A percentile compares a stretch with the other conserved stretches of the same genome.
phyloP scores from a whole-genome alignment of 2,888 invertebrate species.

The Halocaridina rubra region DNA sequence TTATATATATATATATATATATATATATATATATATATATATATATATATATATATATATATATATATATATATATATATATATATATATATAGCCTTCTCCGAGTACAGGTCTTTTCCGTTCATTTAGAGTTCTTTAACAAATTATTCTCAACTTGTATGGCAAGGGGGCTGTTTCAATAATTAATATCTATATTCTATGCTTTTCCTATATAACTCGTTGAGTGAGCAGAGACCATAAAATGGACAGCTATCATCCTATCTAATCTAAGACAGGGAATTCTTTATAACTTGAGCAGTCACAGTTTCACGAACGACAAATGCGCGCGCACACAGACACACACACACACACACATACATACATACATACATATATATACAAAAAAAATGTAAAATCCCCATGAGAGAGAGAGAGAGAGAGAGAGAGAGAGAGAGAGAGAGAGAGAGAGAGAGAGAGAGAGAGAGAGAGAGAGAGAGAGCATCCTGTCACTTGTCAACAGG shows the following conservation, averaged over 20 bases:
- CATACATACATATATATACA: not conserved
- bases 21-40: not conserved
- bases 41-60: not conserved
- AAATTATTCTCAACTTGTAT: too few species aligned
- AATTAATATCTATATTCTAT: too few species aligned
- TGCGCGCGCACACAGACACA: not conserved
- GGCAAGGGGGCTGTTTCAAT: too few species aligned
- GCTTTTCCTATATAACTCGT: too few species aligned
- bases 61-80: slow-evolving; percentile 1
- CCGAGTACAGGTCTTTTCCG: too few species aligned
- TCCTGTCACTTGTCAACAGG: too few species aligned
- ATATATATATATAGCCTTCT: slow-evolving; percentile 1
- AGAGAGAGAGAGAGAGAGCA: slow-evolving; percentile 3
- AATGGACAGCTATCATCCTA: too few species aligned
- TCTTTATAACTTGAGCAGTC: not conserved
- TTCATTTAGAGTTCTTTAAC: too few species aligned
- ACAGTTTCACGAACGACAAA: not conserved
- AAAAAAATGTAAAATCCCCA: too few species aligned
- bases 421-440: slow-evolving; percentile 3
- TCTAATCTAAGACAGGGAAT: not conserved
- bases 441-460: slow-evolving; percentile 13
- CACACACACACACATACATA: not conserved
- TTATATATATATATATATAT: too few species aligned
- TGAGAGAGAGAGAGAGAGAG: not conserved
- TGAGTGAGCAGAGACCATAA: too few species aligned